Evolutionary conservation across 1,140 invertebrate genomes (phyloP).

Genomic region (Bactericera cockerelli): DNA sequence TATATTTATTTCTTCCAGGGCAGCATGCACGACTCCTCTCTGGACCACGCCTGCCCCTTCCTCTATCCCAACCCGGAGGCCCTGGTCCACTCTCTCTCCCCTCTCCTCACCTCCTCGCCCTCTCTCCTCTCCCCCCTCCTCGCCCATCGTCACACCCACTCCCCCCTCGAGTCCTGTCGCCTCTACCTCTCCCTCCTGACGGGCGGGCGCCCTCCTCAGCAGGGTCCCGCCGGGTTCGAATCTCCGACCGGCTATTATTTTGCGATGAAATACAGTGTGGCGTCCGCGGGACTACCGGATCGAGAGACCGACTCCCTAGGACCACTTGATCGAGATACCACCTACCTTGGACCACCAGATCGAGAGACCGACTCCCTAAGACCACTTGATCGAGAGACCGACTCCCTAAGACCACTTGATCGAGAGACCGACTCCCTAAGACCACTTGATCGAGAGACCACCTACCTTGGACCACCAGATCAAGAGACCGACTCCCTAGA

Average conservation of each 20-base stretch:
- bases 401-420: too few relatives aligned
- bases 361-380: too few relatives aligned
- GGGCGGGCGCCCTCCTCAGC: background rate
- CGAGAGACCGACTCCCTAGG: background rate
- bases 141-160: background rate
- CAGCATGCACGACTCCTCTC: background rate
- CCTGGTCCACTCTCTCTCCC: background rate
- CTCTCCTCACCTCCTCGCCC: background rate
- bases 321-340: too few relatives aligned
- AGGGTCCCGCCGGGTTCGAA: background rate
- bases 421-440: too few relatives aligned
- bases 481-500: background rate
- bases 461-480: too few relatives aligned
- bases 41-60: background rate
- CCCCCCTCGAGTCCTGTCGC: background rate
- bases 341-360: too few relatives aligned
- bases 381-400: too few relatives aligned
- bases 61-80: background rate
- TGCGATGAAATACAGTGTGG: background rate
- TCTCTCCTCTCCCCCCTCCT: background rate
- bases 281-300: background rate
- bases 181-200: background rate
- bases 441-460: too few relatives aligned
- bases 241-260: background rate
- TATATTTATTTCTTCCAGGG: conserved; percentile 3